Base-by-base conservation (phyloP, 2,797 vertebrate species). In the Enteromius viviparus region DNA sequence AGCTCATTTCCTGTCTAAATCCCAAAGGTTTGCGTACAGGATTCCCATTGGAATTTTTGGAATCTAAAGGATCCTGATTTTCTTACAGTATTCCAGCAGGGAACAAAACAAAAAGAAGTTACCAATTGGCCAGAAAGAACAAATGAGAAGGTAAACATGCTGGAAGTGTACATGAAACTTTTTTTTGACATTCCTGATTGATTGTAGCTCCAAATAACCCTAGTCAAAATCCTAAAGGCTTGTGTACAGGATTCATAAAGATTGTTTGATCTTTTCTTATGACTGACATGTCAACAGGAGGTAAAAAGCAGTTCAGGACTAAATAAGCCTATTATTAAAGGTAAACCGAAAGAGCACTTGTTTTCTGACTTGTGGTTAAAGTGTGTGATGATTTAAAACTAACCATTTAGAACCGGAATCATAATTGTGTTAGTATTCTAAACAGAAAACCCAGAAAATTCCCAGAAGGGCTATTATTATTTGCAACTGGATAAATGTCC, bases 181-280 rank as follows among this genome's bases (percentile, higher is more conserved):
- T 10, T 6, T 82, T 84, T 80, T 42, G 60, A 47, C 62, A 37
- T 75, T 23, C 15, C 51, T 77, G 77, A 60, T 12, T 76, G 70
- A 87, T 79, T 87, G 81, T 82, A 69, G 62, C 51, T 40, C 70
- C 11, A 83, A 76, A 69, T 72, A 51, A 79, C 55, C 14, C 55
- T 40, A 69, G 62, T 69, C 71, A 76, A 47, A 76, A 34, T 26
- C 51, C 40, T 26, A n/a, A 15, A 45, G 9, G n/a, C 42, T 10
- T 64, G 42, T 66, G 45, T 75, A 40, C 21, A 53, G 23, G 62
- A 69, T 77, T 76, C 37, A 0, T 4, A 11, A 17, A 34, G 58
- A 4, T 71, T 29, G 10, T 34, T 4, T 42, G 0, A 42, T 42
- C 42, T 42, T 7, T 76, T 23, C 21, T 29, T 51, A 40, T 23